phyloP scores from a whole-genome alignment of 2,113 vertebrate species.

The Rutilus rutilus region DNA sequence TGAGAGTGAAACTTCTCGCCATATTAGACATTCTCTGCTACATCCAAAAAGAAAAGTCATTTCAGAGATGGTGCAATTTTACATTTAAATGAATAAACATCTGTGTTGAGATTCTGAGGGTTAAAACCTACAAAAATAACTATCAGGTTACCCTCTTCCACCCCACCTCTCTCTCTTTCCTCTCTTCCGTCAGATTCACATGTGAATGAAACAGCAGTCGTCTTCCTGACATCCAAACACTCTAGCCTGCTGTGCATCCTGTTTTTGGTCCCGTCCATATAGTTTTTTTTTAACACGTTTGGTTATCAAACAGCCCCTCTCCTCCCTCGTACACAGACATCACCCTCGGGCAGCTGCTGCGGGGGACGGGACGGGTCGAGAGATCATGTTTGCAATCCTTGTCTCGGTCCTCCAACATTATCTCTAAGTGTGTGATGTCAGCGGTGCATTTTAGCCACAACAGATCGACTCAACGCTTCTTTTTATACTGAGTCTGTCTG shows the following conservation, averaged over 20 bases:
- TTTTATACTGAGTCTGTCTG: background rate
- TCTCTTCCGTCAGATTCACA: background rate
- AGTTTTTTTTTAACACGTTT: slow-evolving; percentile 69
- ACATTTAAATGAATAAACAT: background rate
- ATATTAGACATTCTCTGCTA: too few species aligned
- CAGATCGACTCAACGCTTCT: background rate
- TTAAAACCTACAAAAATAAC: background rate
- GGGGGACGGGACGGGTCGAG: background rate
- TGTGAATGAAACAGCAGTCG: slow-evolving; percentile 26
- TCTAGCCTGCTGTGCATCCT: slow-evolving; percentile 71
- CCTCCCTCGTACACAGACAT: slow-evolving; percentile 21
- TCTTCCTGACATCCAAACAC: background rate
- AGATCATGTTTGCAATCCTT: background rate
- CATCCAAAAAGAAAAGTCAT: background rate
- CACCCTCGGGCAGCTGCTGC: slow-evolving; percentile 34
- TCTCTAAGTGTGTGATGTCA: slow-evolving; percentile 16
- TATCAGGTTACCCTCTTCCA: background rate
- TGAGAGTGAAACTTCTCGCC: too few species aligned
- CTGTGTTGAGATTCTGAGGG: too few species aligned
- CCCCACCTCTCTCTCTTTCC: slow-evolving; percentile 15
- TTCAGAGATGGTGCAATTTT: background rate
- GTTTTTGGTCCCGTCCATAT: slow-evolving; percentile 70
- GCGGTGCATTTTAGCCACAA: background rate
- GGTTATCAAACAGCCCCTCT: slow-evolving; percentile 50
- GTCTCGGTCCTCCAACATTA: background rate